Evolutionary conservation across 1,140 invertebrate species (phyloP), one percentile per base, ranked within the genome.

Genomic region (Coenobita brevimanus): DNA sequence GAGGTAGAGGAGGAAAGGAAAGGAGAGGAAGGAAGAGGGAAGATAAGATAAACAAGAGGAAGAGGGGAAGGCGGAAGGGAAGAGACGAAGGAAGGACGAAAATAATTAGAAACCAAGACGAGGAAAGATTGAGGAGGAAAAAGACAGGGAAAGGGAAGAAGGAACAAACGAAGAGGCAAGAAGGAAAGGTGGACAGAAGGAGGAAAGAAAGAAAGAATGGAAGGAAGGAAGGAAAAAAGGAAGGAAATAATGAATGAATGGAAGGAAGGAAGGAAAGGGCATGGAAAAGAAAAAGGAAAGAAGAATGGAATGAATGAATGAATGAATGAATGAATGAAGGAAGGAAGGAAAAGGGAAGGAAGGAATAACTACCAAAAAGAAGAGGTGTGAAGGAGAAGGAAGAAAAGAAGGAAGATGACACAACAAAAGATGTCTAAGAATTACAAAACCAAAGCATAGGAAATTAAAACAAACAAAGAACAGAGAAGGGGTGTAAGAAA

Each of bases 1-100:
- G 62, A 15, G 62, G 36, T 24, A 67, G 62, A 15, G 62, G 36
- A 33, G 36, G 62, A 15, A 33, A 67, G 62, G 36, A 33, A 15
- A 33, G 36, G 62, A 67, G 62, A 67, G 62, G 36, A 33, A 67
- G 71, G 36, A 33, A 67, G 62, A 67, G 62, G 57, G 43, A 78
- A 27, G 1, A 21, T 27, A 27, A 67, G 62, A 67, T 24, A 67
- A 33, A 67, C 24, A 67, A n/a, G 46, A n/a, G n/a, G 36, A 41
- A 21, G 24, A n/a, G n/a, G 36, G n/a, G 36, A 41, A 33, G 46
- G 62, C n/a, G 62, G 30, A 30, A 64, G 62, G 30, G 62, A 64
- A 30, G 30, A 30, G 30, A 30, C 27, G 21, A 3, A 30, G 27
- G 27, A 67, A 10, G 36, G 10, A 33, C 36, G 62, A 33, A 21